Conservation (phyloP, 2,888 invertebrate genomes). For the Meiosimyza platycephala region DNA sequence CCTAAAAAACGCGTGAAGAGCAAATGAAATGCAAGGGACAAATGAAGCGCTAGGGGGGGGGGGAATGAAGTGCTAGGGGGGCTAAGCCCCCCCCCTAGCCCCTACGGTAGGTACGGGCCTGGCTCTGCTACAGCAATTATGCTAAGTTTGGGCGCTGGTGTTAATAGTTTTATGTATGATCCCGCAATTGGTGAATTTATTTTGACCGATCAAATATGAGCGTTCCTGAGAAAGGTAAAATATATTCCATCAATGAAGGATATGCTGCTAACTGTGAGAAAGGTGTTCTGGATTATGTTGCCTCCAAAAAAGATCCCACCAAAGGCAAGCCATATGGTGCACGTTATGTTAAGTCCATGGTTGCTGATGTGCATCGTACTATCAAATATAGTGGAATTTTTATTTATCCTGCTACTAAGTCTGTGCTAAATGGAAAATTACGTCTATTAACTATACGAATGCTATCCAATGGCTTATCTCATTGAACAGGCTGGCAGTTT, state of each 20-base stretch:
- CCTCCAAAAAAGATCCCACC: slow-evolving; percentile 87
- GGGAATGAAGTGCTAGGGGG: too few species aligned
- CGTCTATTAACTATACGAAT: slow-evolving; percentile 96
- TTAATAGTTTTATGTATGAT: too few species aligned
- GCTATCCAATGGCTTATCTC: slow-evolving; percentile 97
- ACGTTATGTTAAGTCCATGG: slow-evolving; percentile 99
- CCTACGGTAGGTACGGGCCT: too few species aligned
- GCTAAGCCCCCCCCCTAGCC: too few species aligned
- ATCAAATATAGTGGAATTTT: slow-evolving; percentile 99
- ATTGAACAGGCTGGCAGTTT: slow-evolving; percentile 91
- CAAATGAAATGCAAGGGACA: too few species aligned
- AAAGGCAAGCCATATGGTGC: slow-evolving; percentile 93
- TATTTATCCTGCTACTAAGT: slow-evolving; percentile 94
- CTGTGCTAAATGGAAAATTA: slow-evolving; percentile 94
- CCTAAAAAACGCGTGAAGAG: too few species aligned
- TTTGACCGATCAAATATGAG: too few species aligned
- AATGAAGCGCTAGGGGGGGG: too few species aligned
- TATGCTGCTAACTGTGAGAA: slow-evolving; percentile 65
- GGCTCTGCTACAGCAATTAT: slow-evolving; percentile 98
- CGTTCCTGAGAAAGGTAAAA: too few species aligned
- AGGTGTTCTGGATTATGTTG: slow-evolving; percentile 77
- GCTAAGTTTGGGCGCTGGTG: slow-evolving; percentile 84
- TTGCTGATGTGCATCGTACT: slow-evolving; percentile 98
- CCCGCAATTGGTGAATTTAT: too few species aligned
- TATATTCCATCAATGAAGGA: slow-evolving; percentile 81